These are phyloP conservation scores for Geotrupes spiniger DNA, from an alignment of 2,888 invertebrate genomes.

Conservation along the genomic window DNA sequence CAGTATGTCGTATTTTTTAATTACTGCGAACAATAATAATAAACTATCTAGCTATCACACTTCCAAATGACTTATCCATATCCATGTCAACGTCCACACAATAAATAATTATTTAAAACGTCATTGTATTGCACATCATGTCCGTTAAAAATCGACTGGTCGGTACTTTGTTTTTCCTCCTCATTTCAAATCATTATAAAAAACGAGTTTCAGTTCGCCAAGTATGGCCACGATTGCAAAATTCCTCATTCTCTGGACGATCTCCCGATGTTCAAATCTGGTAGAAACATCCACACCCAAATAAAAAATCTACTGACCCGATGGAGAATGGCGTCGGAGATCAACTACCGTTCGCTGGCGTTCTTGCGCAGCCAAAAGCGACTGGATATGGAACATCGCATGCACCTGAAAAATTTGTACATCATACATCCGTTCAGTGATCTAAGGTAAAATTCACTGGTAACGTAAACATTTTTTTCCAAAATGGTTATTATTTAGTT, in stretches of 20 bases:
- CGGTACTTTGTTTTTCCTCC: not conserved
- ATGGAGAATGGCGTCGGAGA: slow-evolving; percentile 24
- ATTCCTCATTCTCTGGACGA: slow-evolving; percentile 15
- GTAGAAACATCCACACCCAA: slow-evolving; percentile 15
- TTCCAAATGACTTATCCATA: no score
- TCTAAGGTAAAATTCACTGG: slow-evolving; percentile 22
- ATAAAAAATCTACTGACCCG: slow-evolving; percentile 16
- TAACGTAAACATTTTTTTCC: no score
- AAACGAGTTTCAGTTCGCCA: slow-evolving; percentile 12
- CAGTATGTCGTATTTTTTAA: no score
- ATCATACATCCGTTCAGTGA: slow-evolving; percentile 30
- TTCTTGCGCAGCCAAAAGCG: slow-evolving; percentile 29
- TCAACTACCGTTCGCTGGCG: slow-evolving; percentile 24
- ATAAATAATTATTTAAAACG: no score
- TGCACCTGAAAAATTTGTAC: slow-evolving; percentile 21
- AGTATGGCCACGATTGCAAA: slow-evolving; percentile 21
- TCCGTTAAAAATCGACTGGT: slow-evolving; percentile 7
- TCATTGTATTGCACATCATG: not conserved
- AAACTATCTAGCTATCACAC: no score
- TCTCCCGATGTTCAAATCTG: slow-evolving; percentile 17
- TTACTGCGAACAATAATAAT: no score
- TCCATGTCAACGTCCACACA: no score
- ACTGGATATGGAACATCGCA: slow-evolving; percentile 26
- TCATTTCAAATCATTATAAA: not conserved
- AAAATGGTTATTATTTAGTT: no score